A percentile compares a stretch with the other conserved stretches of the same genome.
These are phyloP conservation scores for Smittia aterrima DNA, from an alignment of 2,888 invertebrate genomes.

Conservation along the genomic window DNA sequence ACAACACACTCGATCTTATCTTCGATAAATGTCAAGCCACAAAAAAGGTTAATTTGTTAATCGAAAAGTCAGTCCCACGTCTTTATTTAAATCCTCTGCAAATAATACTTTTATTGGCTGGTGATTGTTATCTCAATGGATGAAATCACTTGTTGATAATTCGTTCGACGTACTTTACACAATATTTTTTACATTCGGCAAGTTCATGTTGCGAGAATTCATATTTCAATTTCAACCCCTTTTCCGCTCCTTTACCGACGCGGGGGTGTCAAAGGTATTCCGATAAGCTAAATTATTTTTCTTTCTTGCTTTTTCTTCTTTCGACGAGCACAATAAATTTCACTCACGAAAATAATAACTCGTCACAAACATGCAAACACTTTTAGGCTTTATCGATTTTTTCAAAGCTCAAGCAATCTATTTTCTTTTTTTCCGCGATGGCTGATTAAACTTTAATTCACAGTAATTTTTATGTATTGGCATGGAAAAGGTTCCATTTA, in stretches of 20 bases:
- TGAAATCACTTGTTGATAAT: slow-evolving; percentile 41
- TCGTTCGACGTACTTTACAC: not conserved
- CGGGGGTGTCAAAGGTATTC: not conserved
- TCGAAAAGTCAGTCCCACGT: slow-evolving; percentile 5
- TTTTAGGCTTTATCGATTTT: slow-evolving; percentile 20
- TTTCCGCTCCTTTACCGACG: not conserved
- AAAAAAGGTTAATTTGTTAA: slow-evolving; percentile 24
- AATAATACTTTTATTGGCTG: not conserved
- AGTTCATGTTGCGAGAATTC: not conserved
- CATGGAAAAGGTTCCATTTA: slow-evolving; percentile 8
- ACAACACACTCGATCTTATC: not conserved
- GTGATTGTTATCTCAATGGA: too few species aligned
- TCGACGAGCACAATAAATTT: not conserved
- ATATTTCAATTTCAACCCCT: slow-evolving; percentile 24
- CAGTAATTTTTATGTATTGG: slow-evolving; percentile 17
- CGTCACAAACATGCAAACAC: slow-evolving; percentile 23
- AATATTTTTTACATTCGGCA: not conserved
- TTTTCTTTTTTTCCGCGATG: not conserved
- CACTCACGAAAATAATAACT: slow-evolving; percentile 17
- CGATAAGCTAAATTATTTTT: slow-evolving; percentile 15
- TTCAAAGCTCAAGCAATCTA: slow-evolving; percentile 1
- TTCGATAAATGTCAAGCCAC: slow-evolving; percentile 23
- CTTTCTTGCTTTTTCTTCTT: not conserved
- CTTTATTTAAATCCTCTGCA: not conserved
- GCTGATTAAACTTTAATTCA: slow-evolving; percentile 26